These are phyloP conservation scores for Macrosteles quadrilineatus DNA, from an alignment of 1,140 invertebrate genomes.

Conservation along the genomic window DNA sequence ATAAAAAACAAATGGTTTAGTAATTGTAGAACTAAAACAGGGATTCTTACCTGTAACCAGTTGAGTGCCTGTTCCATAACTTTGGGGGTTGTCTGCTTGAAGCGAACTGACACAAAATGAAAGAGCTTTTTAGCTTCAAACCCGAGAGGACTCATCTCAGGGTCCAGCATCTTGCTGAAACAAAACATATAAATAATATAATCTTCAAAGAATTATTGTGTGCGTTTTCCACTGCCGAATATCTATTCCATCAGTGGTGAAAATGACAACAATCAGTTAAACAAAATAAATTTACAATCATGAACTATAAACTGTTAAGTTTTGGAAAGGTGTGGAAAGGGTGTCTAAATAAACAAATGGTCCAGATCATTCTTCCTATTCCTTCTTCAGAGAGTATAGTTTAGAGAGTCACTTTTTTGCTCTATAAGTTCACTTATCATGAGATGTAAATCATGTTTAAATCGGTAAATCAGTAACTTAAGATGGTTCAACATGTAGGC, in stretches of 20 bases:
- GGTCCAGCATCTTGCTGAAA: constrained; percentile 92
- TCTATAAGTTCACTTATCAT: too few species aligned
- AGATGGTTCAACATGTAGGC: too few species aligned
- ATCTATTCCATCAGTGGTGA: not conserved
- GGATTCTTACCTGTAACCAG: constrained; percentile 97
- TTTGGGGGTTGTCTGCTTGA: constrained; percentile 79
- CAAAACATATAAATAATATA: constrained; percentile 27
- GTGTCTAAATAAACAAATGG: too few species aligned
- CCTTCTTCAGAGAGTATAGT: too few species aligned
- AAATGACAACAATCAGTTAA: constrained; percentile 2
- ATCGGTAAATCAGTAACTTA: too few species aligned
- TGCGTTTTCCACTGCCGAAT: not conserved
- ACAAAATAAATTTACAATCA: not conserved
- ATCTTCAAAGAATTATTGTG: constrained; percentile 19
- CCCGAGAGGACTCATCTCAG: constrained; percentile 92
- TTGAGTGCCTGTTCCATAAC: constrained; percentile 92
- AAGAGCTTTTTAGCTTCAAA: constrained; percentile 95
- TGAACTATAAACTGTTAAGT: too few species aligned
- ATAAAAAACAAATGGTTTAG: too few species aligned
- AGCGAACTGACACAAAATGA: constrained; percentile 87
- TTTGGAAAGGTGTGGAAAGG: too few species aligned
- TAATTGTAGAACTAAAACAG: too few species aligned
- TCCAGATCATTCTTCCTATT: too few species aligned
- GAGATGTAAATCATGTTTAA: too few species aligned
- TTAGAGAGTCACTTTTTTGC: too few species aligned